These are phyloP conservation scores for Panthera leo DNA, from an alignment of 2,113 vertebrate species.

Conservation along the genomic window DNA sequence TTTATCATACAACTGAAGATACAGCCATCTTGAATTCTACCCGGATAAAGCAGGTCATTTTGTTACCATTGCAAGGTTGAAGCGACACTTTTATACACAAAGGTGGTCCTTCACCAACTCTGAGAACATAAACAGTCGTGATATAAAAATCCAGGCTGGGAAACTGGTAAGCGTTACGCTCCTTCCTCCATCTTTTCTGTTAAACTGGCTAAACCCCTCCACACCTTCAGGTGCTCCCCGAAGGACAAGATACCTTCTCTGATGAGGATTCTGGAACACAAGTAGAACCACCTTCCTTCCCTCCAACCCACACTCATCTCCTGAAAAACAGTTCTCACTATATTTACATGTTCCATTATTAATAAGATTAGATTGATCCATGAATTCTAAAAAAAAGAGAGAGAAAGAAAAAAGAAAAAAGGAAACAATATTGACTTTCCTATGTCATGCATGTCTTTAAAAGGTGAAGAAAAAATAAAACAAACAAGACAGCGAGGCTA, in stretches of 20 bases:
- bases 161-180: constrained; percentile 64
- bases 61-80: constrained; percentile 73
- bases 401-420: background rate
- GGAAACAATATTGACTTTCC: constrained; percentile 36
- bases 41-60: constrained; percentile 73
- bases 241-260: constrained; percentile 73
- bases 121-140: constrained; percentile 61
- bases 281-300: constrained; percentile 72
- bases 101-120: constrained; percentile 82
- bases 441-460: constrained; percentile 75
- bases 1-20: constrained; percentile 83
- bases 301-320: constrained; percentile 64
- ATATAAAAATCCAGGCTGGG: constrained; percentile 72
- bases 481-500: background rate
- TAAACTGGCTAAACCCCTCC: constrained; percentile 72
- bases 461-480: background rate
- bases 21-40: constrained; percentile 83
- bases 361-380: constrained; percentile 70
- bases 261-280: constrained; percentile 77
- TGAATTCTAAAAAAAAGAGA: background rate
- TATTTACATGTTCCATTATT: constrained; percentile 82
- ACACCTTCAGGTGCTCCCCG: constrained; percentile 40
- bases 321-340: constrained; percentile 81
- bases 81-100: constrained; percentile 78
- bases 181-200: constrained; percentile 71